phyloP scores from a whole-genome alignment of 1,140 invertebrate genomes.

The Bombus superbus region DNA sequence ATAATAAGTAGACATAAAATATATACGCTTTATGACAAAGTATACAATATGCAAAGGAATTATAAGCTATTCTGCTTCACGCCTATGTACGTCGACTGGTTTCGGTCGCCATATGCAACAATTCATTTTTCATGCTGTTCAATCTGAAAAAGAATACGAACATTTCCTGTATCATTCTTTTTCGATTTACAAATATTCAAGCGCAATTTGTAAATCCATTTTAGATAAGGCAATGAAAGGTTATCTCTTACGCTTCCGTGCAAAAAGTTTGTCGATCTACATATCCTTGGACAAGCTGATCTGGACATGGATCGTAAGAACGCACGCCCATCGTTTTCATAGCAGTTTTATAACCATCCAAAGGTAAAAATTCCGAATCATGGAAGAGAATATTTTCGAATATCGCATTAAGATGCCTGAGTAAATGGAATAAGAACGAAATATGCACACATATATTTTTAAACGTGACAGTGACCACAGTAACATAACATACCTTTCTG shows the following conservation, averaged over 20 bases:
- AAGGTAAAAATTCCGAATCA: slow-evolving; percentile 66
- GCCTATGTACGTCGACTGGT: too few species aligned
- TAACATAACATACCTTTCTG: slow-evolving; percentile 57
- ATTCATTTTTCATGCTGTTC: background rate
- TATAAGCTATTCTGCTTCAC: background rate
- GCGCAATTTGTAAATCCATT: background rate
- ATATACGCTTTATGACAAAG: background rate
- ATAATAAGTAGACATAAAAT: background rate
- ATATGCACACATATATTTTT: background rate
- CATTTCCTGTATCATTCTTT: background rate
- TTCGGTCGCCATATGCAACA: background rate
- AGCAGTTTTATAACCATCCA: slow-evolving; percentile 73
- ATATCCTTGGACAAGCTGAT: slow-evolving; percentile 58
- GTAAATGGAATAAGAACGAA: slow-evolving; percentile 35
- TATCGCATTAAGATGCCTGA: slow-evolving; percentile 76
- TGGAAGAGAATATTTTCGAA: slow-evolving; percentile 73
- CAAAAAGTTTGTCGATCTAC: slow-evolving; percentile 70
- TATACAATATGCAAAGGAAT: background rate
- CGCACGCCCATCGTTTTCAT: slow-evolving; percentile 73
- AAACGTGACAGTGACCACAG: background rate
- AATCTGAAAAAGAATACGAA: slow-evolving; percentile 3
- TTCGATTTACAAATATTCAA: background rate
- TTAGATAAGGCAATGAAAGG: background rate
- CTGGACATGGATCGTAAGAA: slow-evolving; percentile 66
- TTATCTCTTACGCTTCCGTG: slow-evolving; percentile 72